Evolutionary conservation across 2,888 invertebrate genomes (phyloP).

Genomic region (Drosophila tanythrix): DNA sequence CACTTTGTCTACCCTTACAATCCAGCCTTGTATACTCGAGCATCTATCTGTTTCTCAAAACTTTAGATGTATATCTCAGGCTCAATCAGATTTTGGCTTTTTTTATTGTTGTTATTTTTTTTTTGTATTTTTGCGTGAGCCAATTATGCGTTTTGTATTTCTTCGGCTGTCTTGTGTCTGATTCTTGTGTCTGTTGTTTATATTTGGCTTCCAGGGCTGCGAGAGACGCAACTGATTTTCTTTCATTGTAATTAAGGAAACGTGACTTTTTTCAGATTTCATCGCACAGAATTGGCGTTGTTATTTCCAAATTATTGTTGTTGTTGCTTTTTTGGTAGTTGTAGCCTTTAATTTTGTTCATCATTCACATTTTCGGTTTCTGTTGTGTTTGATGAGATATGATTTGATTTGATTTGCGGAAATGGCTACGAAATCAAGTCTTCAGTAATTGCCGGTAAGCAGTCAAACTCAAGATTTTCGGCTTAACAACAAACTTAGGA

Average conservation of each 20-base stretch:
- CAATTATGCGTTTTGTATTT: conserved; percentile 79
- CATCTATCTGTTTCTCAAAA: conserved; percentile 73
- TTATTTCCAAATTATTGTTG: conserved; percentile 53
- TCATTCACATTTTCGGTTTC: conserved; percentile 58
- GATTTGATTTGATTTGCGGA: conserved; percentile 69
- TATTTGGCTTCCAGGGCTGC: conserved; percentile 26
- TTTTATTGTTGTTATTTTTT: conserved; percentile 38
- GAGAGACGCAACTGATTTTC: conserved; percentile 60
- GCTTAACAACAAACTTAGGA: conserved; percentile 10
- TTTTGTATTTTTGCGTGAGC: conserved; percentile 75
- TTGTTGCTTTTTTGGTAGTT: conserved; percentile 12
- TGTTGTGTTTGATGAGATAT: conserved; percentile 58
- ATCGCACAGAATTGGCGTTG: conserved; percentile 68
- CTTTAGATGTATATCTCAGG: conserved; percentile 59
- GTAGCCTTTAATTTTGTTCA: conserved; percentile 64
- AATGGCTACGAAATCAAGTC: conserved; percentile 43
- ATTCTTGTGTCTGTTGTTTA: conserved; percentile 60
- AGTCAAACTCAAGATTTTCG: conserved; percentile 18
- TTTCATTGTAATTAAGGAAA: conserved; percentile 78
- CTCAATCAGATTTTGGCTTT: conserved; percentile 29
- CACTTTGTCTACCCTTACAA: conserved; percentile 37
- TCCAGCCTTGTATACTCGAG: conserved; percentile 4
- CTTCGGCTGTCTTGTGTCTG: conserved; percentile 43
- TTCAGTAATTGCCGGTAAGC: conserved; percentile 37
- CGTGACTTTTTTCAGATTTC: conserved; percentile 77